Evolutionary conservation across 2,113 vertebrate genomes (phyloP).

Genomic region (Cichladusa arquata): DNA sequence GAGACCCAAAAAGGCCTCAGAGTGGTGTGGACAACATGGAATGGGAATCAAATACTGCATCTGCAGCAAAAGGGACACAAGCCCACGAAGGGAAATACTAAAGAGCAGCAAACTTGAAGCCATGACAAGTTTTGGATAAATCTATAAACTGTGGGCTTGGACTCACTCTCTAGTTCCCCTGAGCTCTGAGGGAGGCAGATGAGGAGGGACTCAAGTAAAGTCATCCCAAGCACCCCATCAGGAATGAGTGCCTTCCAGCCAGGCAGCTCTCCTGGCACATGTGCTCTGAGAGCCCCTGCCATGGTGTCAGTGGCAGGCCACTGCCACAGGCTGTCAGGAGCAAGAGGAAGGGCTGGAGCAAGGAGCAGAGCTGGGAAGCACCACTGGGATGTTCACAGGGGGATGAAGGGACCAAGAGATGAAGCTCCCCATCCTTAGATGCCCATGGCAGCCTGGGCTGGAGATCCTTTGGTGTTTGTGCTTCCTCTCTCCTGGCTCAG

Average conservation of each 20-base stretch:
- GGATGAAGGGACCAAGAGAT: not conserved
- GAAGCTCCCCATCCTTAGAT: not conserved
- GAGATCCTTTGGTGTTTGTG: not conserved
- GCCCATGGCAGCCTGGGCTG: not conserved
- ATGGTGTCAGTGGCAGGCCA: accelerated
- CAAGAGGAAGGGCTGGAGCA: not conserved
- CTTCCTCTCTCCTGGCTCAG: not conserved
- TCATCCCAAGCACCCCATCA: not conserved
- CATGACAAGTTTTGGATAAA: not conserved
- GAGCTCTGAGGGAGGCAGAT: not conserved
- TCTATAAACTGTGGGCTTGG: not conserved
- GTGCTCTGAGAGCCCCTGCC: not conserved
- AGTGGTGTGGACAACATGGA: not conserved
- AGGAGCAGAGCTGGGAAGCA: not conserved
- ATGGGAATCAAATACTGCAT: not conserved
- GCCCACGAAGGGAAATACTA: not conserved
- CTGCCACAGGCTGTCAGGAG: not conserved
- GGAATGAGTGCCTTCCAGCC: not conserved
- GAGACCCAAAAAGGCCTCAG: not conserved
- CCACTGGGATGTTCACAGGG: not conserved
- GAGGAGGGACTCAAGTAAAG: not conserved
- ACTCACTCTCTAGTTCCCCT: not conserved
- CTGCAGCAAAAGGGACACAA: not conserved
- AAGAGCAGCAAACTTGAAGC: not conserved
- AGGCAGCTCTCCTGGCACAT: not conserved